Base-by-base conservation (phyloP, 2,797 vertebrate species). In the Acanthurus lineatus region DNA sequence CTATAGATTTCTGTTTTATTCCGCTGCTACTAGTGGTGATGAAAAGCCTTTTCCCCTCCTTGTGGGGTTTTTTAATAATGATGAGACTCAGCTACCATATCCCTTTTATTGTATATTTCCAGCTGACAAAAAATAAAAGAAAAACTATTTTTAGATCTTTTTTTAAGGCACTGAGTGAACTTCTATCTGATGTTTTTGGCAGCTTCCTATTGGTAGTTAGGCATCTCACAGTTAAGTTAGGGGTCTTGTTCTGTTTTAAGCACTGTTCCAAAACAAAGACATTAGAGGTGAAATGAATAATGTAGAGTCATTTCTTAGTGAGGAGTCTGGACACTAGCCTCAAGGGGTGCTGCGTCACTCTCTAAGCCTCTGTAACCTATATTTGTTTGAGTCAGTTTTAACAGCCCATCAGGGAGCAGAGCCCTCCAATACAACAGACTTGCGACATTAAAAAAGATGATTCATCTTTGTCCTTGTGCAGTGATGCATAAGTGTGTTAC, bases 241-340 rank as follows among this genome's bases (percentile, higher is more conserved):
- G 25, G 67, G 47, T 69, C 51, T 35, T 73, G 53, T 73, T 81
- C 77, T 74, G 76, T 77, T 86, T 83, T 59, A 74, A 81, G 82
- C 68, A 42, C 65, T 70, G 62, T 79, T 85, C 70, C 77, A 73
- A 90, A 85, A 84, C 76, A 86, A 90, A 91, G 79, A 82, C 86
- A 81, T 90, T 77, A 81, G 79, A 76, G 82, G 73, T 84, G 75
- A 91, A 90, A 91, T 90, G 62, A 90, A 91, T 91, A 87, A 91
- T 90, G 85, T 77, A 87, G 75, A 90, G 83, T 87, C 54, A 83
- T 86, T 88, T 76, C 75, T 76, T 52, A 57, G 19, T 81, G 79
- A 86, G 82, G 83, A 80, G 79, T 85, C 74, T 89, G 90, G 90
- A 93, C 85, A 86, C 61, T 72, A 74, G 81, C 85, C 88, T 86